A percentile compares a stretch with the other conserved stretches of the same genome.
These are phyloP conservation scores for Lepidostoma basale DNA, from an alignment of 1,140 invertebrate genomes.

Conservation along the genomic window DNA sequence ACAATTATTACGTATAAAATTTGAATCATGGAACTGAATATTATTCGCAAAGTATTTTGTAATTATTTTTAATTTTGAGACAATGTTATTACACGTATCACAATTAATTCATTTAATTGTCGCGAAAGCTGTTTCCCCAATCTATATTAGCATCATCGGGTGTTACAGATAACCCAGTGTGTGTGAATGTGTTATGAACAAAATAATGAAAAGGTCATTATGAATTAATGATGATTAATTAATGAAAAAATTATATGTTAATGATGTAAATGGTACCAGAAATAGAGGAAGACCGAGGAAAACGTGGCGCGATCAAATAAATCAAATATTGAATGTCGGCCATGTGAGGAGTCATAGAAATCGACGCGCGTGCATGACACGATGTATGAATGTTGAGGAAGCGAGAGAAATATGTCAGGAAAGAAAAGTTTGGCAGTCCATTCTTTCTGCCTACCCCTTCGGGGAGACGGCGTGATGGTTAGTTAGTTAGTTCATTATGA, in stretches of 20 bases:
- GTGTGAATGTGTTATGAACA: no score
- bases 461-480: neutral
- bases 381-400: neutral
- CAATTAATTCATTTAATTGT: no score
- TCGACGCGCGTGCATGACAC: neutral
- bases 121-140: no score
- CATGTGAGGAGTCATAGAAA: neutral
- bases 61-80: no score
- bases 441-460: neutral
- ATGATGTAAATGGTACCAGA: neutral
- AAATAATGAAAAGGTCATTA: neutral
- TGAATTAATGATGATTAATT: neutral
- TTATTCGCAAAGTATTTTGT: no score
- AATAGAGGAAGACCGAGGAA: neutral
- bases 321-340: neutral
- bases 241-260: neutral
- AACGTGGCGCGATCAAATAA: neutral
- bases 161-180: no score
- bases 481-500: neutral
- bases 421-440: no score
- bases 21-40: no score
- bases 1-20: no score
- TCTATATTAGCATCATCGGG: no score
- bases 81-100: no score
- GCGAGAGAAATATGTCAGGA: neutral